These are phyloP conservation scores for Vespertilio murinus DNA, from an alignment of 2,797 vertebrate species.

Conservation along the genomic window DNA sequence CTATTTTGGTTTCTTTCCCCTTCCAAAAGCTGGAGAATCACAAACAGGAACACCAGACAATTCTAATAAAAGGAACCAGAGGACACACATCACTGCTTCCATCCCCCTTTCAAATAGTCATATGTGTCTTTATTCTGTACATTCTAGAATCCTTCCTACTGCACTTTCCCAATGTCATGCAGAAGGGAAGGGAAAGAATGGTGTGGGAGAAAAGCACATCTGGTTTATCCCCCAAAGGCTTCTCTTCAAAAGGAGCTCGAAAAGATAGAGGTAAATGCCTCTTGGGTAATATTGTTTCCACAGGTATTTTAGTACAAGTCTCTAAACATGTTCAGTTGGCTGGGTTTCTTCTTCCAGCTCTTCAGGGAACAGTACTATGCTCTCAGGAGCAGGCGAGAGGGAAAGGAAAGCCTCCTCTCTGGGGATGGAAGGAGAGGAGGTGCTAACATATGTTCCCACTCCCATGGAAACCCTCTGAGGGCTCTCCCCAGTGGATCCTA, in stretches of 20 bases:
- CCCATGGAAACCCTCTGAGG: not conserved
- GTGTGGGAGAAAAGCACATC: constrained; percentile 51
- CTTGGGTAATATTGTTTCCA: constrained; percentile 51
- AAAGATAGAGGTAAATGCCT: constrained; percentile 66
- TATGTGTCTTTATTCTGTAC: constrained; percentile 34
- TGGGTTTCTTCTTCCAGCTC: not conserved
- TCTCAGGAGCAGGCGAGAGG: not conserved
- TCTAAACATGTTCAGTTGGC: constrained; percentile 27
- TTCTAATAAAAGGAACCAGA: constrained; percentile 65
- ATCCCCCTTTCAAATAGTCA: constrained; percentile 51
- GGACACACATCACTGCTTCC: constrained; percentile 45
- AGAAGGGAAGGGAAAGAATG: constrained; percentile 36
- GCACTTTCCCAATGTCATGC: constrained; percentile 60
- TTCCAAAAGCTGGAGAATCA: constrained; percentile 75
- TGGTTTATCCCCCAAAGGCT: not conserved
- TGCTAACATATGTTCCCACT: constrained; percentile 1
- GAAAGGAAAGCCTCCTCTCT: constrained; percentile 16
- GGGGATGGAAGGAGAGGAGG: constrained; percentile 23
- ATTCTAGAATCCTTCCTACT: constrained; percentile 52
- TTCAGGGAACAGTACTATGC: not conserved
- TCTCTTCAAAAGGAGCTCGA: constrained; percentile 52
- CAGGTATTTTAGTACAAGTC: constrained; percentile 56
- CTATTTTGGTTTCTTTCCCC: constrained; percentile 69
- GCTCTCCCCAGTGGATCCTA: not conserved
- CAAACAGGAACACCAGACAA: constrained; percentile 75